phyloP scores from a whole-genome alignment of 2,888 invertebrate genomes.

The Nemurella pictetii region DNA sequence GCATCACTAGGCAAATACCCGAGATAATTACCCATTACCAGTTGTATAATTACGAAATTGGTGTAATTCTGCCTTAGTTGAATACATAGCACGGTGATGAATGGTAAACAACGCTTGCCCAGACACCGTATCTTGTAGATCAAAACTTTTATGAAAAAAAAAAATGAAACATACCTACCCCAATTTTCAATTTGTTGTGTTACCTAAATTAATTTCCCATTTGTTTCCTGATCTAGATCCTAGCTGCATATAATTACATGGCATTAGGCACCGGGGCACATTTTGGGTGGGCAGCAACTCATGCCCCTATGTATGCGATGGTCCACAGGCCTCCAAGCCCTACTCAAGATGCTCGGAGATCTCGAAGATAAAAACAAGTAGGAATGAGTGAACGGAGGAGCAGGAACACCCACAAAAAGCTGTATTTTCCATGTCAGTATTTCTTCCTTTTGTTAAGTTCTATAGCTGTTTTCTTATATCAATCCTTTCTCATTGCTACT shows the following conservation, averaged over 20 bases:
- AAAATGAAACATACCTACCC: neutral
- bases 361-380: neutral
- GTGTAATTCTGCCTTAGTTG: neutral
- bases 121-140: neutral
- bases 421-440: neutral
- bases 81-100: neutral
- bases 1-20: neutral
- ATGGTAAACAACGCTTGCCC: neutral
- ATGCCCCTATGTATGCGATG: neutral
- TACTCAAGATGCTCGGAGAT: neutral
- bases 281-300: neutral
- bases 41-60: neutral
- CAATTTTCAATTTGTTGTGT: constrained; percentile 20
- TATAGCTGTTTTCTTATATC: neutral
- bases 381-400: neutral
- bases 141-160: neutral
- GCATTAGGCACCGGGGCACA: neutral
- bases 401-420: neutral
- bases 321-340: neutral
- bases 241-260: neutral
- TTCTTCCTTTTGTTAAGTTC: neutral
- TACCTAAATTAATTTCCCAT: constrained; percentile 18
- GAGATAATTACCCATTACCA: neutral
- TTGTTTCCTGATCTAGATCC: neutral
- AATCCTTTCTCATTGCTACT: neutral